A percentile compares a stretch with the other conserved stretches of the same genome.
phyloP scores from a whole-genome alignment of 2,797 vertebrate genomes.

The Crenuchus spilurus region DNA sequence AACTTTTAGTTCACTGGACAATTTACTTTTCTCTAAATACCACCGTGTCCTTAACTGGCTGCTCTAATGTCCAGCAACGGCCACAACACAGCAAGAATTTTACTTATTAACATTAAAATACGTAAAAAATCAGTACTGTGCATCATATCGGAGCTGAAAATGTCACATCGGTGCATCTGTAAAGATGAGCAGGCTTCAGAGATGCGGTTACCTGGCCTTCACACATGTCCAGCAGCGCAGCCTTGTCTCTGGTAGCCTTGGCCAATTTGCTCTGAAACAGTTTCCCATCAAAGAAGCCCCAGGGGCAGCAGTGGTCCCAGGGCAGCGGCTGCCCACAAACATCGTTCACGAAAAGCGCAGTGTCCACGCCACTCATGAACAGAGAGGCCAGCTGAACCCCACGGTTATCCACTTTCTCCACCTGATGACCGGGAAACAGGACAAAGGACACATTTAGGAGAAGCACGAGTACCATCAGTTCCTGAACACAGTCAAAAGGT shows the following conservation, averaged over 20 bases:
- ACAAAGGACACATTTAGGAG: background rate
- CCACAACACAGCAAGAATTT: no score
- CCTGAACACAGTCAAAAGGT: no score
- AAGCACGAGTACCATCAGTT: no score
- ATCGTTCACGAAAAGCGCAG: conserved; percentile 90
- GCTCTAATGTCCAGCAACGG: no score
- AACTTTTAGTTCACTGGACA: no score
- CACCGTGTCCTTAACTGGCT: no score
- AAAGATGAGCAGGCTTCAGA: no score
- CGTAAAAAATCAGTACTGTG: no score
- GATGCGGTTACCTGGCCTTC: conserved; percentile 83
- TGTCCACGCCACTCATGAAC: conserved; percentile 92
- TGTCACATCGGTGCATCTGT: no score
- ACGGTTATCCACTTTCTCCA: conserved; percentile 90
- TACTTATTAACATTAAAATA: no score
- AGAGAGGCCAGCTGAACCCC: conserved; percentile 90
- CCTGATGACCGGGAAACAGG: conserved; percentile 66
- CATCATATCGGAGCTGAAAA: no score
- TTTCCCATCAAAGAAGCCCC: conserved; percentile 93
- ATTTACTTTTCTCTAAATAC: no score
- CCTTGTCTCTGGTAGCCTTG: conserved; percentile 82
- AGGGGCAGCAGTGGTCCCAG: conserved; percentile 93
- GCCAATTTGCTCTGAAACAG: conserved; percentile 92
- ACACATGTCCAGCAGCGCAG: conserved; percentile 88
- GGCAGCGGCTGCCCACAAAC: conserved; percentile 92